phyloP scores from a whole-genome alignment of 53 echinoderm and acorn worm genomes.

The Temnopleurus reevesii region DNA sequence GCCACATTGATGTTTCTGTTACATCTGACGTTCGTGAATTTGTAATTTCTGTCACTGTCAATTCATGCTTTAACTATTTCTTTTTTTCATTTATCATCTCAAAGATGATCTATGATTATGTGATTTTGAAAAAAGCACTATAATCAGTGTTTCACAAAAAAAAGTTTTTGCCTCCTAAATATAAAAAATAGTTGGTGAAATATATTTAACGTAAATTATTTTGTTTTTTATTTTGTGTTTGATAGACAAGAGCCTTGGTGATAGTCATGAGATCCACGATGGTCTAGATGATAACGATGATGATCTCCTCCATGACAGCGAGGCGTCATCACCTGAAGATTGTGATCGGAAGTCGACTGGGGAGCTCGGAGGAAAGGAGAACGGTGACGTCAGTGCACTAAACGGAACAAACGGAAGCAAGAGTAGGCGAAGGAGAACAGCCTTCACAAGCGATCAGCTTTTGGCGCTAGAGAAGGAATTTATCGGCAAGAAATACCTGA shows the following conservation, averaged over 20 bases:
- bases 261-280: conserved; percentile 23
- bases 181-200: too few species aligned
- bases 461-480: conserved; percentile 88
- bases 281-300: conserved; percentile 37
- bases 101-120: too few species aligned
- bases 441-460: conserved; percentile 89
- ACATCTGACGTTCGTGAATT: too few species aligned
- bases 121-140: too few species aligned
- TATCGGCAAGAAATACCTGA: conserved; percentile 88
- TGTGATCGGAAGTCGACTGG: conserved; percentile 44
- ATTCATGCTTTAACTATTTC: too few species aligned
- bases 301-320: conserved; percentile 59
- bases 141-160: too few species aligned
- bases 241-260: conserved; percentile 31
- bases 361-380: conserved; percentile 63
- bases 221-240: background rate
- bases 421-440: conserved; percentile 81
- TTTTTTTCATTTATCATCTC: too few species aligned
- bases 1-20: too few species aligned
- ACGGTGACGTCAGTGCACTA: conserved; percentile 24
- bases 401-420: conserved; percentile 62
- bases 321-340: conserved; percentile 41
- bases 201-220: too few species aligned
- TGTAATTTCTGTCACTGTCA: too few species aligned
- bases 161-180: too few species aligned